These are phyloP conservation scores for Scaptomyza montana DNA, from an alignment of 1,140 invertebrate genomes.

Conservation along the genomic window DNA sequence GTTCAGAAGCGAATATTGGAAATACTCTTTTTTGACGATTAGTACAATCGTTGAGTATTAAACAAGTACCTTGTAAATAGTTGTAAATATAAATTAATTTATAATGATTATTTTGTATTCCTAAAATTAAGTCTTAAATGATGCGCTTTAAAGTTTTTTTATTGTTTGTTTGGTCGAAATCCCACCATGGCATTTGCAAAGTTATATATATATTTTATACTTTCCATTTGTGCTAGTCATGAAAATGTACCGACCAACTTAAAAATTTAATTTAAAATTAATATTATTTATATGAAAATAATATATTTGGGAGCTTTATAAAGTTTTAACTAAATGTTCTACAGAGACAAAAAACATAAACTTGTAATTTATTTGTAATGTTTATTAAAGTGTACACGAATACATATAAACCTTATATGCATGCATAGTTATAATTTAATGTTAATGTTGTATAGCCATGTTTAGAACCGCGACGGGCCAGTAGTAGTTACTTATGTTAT, in stretches of 20 bases:
- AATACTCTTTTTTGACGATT: constrained; percentile 83
- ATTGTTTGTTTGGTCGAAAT: constrained; percentile 21
- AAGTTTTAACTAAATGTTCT: constrained; percentile 21
- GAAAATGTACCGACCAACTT: constrained; percentile 21
- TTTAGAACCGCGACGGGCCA: not conserved
- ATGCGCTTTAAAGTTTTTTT: constrained; percentile 11
- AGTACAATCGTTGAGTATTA: constrained; percentile 28
- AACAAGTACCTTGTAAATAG: constrained; percentile 24
- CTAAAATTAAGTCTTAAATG: constrained; percentile 13
- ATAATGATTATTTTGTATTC: not conserved
- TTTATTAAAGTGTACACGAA: constrained; percentile 56
- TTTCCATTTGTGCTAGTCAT: constrained; percentile 70
- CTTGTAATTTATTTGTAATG: constrained; percentile 66
- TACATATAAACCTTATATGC: constrained; percentile 13
- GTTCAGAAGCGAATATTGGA: constrained; percentile 81
- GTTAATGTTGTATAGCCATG: constrained; percentile 37
- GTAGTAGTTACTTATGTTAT: constrained; percentile 30
- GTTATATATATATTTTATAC: constrained; percentile 14
- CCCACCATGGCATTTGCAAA: constrained; percentile 70
- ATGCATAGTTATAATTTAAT: constrained; percentile 12
- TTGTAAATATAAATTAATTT: constrained; percentile 25
- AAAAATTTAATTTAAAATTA: constrained; percentile 5
- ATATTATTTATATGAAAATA: not conserved
- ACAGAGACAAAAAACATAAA: constrained; percentile 17
- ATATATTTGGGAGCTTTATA: constrained; percentile 10